Conservation (phyloP, 2,113 vertebrate genomes). For the Smithornis capensis region DNA sequence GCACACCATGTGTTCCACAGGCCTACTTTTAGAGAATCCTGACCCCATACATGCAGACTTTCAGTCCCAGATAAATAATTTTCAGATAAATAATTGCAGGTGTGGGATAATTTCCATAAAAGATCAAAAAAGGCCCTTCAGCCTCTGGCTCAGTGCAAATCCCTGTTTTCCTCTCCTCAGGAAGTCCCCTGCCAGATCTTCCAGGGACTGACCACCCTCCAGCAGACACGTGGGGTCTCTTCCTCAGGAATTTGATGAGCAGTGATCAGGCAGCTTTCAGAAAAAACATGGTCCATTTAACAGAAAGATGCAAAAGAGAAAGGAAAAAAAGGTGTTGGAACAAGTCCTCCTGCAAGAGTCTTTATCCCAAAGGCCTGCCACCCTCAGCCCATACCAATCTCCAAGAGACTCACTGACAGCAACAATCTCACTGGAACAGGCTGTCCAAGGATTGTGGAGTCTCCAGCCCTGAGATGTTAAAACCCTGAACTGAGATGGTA, state of each 20-base stretch:
- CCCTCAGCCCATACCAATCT: neutral
- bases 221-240: neutral
- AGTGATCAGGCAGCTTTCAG: neutral
- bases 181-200: neutral
- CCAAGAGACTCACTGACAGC: neutral
- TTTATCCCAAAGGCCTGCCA: neutral
- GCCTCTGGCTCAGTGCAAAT: neutral
- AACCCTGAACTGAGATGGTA: neutral
- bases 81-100: neutral
- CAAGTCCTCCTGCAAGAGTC: neutral
- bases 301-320: neutral
- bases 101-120: neutral
- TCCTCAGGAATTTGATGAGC: neutral
- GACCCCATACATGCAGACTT: neutral
- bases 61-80: neutral
- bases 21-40: neutral
- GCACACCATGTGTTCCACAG: neutral
- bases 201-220: neutral
- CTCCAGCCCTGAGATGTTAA: neutral
- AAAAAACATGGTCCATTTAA: fast-evolving
- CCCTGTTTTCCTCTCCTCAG: neutral
- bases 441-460: neutral
- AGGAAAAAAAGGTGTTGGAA: neutral
- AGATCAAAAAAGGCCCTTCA: neutral
- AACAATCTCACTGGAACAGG: neutral